Base-by-base conservation (phyloP, 2,888 invertebrate species). In the Dyspetes luteomarginatus region DNA sequence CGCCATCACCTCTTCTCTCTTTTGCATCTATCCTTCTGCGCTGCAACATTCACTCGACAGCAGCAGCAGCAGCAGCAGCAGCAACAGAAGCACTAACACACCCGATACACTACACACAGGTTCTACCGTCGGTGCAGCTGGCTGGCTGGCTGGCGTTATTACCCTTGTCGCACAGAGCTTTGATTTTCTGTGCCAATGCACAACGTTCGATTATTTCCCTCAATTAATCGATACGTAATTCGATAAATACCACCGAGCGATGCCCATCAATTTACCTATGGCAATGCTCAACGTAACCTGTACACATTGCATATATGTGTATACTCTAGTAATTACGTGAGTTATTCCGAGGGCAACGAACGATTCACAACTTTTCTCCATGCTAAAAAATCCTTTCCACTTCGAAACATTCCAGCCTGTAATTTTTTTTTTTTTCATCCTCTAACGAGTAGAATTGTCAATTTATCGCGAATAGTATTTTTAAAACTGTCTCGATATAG, bases 211-310 rank as follows among this genome's bases (percentile, higher is more conserved):
- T 88, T 88, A 87, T 86, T 86, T 85, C 85, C 85, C 85, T 84
- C 85, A 84, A 87, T 88, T 88, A 86, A 87, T 85, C 82, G 84
- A 84, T 86, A n/a, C n/a, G n/a, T n/a, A 87, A 88, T 88, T 88
- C 84, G 85, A 87, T 88, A 87, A 88, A 86, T 87, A 87, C 81
- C 83, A 79, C 69, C 81, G 77, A 77, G 78, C 84, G 82, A 75
- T 80, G 83, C 81, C 82, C 82, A 84, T 85, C 85, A 85, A 85
- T 86, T 83, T 80, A 67, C 45, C 67, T 80, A 77, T n/a, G n/a
- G n/a, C n/a, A n/a, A n/a, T 77, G 73, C 60, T 19, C 58, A 12
- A 48, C 65, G 41, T 58, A 52, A 73, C 43, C 45, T 60, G 17
- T 43, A 12, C 30, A 17, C 36, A 64, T 60, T n/a, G n/a, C n/a